These are phyloP conservation scores for Pachyuromys duprasi DNA, from an alignment of 2,797 vertebrate species.

Conservation along the genomic window DNA sequence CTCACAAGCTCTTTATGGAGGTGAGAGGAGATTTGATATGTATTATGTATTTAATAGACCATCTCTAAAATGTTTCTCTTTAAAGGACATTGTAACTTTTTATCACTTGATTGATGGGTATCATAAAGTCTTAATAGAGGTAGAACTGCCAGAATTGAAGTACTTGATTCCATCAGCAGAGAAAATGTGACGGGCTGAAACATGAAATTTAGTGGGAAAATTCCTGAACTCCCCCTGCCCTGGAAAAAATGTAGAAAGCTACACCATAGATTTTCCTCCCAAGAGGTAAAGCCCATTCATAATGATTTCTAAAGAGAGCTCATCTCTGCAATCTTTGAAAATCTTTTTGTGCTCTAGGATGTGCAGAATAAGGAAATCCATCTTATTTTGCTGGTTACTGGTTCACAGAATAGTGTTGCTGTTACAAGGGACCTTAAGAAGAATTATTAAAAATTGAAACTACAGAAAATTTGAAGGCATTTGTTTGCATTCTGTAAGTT, in stretches of 20 bases:
- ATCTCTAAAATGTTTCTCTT: constrained; percentile 80
- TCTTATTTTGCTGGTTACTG: not conserved
- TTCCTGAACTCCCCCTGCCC: not conserved
- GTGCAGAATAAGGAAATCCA: not conserved
- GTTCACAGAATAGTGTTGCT: not conserved
- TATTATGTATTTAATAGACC: constrained; percentile 77
- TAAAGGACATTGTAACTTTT: constrained; percentile 76
- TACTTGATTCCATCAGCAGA: constrained; percentile 59
- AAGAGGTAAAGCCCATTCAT: not conserved
- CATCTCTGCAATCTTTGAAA: not conserved
- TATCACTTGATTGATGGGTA: constrained; percentile 64
- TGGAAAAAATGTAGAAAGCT: not conserved
- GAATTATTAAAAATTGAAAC: constrained; percentile 1
- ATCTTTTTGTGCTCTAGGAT: not conserved
- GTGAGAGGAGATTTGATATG: constrained; percentile 68
- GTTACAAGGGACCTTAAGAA: not conserved
- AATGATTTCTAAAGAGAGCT: constrained; percentile 31
- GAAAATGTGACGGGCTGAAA: not conserved
- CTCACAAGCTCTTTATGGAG: constrained; percentile 78
- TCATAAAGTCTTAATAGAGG: constrained; percentile 70
- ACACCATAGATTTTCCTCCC: not conserved
- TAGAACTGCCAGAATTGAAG: constrained; percentile 44
- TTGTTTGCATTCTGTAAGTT: not conserved
- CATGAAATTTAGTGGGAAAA: constrained; percentile 55
- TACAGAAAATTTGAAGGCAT: not conserved